Evolutionary conservation across 35 echinoderm and acorn worm genomes (phyloP).

Genomic region (Lytechinus pictus): DNA sequence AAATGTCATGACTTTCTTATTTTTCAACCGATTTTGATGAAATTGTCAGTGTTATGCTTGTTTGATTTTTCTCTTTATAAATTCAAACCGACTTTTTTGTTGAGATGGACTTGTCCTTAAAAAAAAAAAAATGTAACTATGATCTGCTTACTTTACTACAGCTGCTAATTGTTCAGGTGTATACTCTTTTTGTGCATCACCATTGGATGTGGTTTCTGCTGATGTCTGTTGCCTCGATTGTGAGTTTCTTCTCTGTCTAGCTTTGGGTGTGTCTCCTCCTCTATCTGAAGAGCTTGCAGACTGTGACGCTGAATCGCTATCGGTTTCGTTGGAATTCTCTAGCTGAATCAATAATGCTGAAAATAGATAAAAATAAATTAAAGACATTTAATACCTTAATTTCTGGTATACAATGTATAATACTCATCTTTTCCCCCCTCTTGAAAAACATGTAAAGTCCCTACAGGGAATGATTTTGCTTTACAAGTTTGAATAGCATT

Average conservation of each 20-base stretch:
- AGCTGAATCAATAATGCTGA: constrained; percentile 30
- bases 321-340: constrained; percentile 44
- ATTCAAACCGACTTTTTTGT: no score
- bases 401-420: no score
- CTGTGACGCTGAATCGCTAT: constrained; percentile 32
- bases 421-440: no score
- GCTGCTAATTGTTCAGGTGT: constrained; percentile 77
- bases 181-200: constrained; percentile 63
- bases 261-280: constrained; percentile 28
- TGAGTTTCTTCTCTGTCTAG: constrained; percentile 55
- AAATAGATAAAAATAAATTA: background rate
- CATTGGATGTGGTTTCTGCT: constrained; percentile 44
- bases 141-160: constrained; percentile 71
- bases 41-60: no score
- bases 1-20: no score
- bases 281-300: constrained; percentile 28
- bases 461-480: no score
- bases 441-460: no score
- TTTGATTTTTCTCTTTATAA: no score
- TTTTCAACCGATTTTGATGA: no score
- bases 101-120: no score
- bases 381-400: background rate
- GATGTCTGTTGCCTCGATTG: constrained; percentile 50
- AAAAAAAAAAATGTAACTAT: no score
- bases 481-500: no score